Evolutionary conservation across 1,140 invertebrate genomes (phyloP).

Genomic region (honey bee (Apis mellifera)): DNA sequence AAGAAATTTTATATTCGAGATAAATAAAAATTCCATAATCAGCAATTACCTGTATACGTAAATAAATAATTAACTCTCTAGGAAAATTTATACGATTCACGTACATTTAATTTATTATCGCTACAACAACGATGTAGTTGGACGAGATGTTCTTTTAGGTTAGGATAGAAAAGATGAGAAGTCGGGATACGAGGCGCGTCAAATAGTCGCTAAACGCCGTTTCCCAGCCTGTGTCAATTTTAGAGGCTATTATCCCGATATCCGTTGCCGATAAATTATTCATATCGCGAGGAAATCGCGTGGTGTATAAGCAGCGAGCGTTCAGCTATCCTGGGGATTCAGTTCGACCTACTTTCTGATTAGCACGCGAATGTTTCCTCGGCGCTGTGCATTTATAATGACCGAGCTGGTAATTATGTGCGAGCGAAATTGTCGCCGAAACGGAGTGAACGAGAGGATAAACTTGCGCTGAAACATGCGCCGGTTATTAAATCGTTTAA

Average conservation of each 20-base stretch:
- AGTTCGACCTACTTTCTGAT: constrained; percentile 34
- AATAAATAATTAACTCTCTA: too few relatives aligned
- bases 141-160: too few relatives aligned
- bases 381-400: constrained; percentile 33
- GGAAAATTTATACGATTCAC: too few relatives aligned
- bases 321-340: constrained; percentile 22
- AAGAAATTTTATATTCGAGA: too few relatives aligned
- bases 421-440: constrained; percentile 15
- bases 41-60: too few relatives aligned
- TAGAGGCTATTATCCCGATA: constrained; percentile 25
- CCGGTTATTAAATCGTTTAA: not conserved
- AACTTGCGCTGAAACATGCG: not conserved
- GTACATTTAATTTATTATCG: too few relatives aligned
- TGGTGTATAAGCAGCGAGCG: constrained; percentile 21
- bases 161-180: not conserved
- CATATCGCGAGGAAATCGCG: constrained; percentile 36
- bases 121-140: too few relatives aligned
- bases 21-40: too few relatives aligned
- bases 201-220: not conserved
- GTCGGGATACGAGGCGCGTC: not conserved
- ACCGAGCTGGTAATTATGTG: constrained; percentile 15
- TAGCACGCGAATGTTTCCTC: constrained; percentile 31
- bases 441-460: not conserved
- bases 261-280: constrained; percentile 32
- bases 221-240: constrained; percentile 18